phyloP scores from a whole-genome alignment of 2,113 vertebrate genomes.

The Trogon surrucura region DNA sequence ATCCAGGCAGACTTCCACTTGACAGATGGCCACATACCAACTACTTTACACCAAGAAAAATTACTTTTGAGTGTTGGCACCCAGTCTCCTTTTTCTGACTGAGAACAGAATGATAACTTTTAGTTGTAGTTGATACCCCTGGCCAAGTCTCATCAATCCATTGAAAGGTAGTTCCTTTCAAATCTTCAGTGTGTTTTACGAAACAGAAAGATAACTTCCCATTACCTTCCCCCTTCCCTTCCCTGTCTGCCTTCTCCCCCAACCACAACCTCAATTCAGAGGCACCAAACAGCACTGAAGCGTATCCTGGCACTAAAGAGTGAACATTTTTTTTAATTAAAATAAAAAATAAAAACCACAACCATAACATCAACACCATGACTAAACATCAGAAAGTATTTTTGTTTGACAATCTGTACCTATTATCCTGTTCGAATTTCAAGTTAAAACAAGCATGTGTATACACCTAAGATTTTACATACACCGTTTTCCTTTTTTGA shows the following conservation, averaged over 20 bases:
- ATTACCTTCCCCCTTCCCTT: neutral
- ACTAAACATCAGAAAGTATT: neutral
- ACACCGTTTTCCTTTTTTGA: neutral
- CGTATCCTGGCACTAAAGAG: neutral
- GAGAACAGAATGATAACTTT: neutral
- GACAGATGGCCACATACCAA: neutral
- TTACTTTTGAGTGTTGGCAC: neutral
- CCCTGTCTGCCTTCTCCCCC: too few species aligned
- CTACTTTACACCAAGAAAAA: neutral
- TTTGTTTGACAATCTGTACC: neutral
- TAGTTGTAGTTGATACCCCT: neutral
- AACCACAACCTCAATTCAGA: neutral
- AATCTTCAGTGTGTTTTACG: neutral
- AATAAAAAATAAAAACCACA: neutral
- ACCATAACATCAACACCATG: neutral
- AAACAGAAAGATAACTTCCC: neutral
- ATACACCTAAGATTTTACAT: neutral
- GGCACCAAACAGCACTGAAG: neutral
- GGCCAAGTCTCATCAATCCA: neutral
- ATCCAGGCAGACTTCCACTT: neutral
- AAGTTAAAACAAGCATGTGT: neutral
- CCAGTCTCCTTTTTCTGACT: neutral
- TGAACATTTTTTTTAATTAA: fast-evolving
- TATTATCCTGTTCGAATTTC: neutral
- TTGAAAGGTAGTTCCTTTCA: neutral